Evolutionary conservation across 2,113 vertebrate genomes (phyloP).

Genomic region (Glaucomys volans): DNA sequence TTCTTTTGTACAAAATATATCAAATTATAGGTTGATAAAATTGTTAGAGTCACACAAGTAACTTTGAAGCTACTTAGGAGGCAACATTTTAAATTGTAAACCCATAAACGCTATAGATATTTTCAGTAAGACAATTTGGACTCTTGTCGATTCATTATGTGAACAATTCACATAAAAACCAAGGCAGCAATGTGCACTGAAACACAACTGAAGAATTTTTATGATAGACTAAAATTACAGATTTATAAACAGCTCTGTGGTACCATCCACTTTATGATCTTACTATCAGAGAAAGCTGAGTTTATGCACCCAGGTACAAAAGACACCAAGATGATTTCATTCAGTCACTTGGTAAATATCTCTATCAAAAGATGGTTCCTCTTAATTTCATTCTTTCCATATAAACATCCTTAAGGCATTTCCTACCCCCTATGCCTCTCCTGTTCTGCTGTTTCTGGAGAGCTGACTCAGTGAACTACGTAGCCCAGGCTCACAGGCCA

Average conservation of each 20-base stretch:
- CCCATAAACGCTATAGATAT: not conserved
- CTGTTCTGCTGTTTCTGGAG: not conserved
- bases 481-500: not conserved
- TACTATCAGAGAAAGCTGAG: not conserved
- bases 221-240: conserved; percentile 20
- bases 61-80: not conserved
- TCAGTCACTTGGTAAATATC: not conserved
- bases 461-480: not conserved
- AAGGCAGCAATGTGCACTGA: not conserved
- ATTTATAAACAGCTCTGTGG: not conserved
- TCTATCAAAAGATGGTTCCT: not conserved
- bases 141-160: not conserved
- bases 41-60: not conserved
- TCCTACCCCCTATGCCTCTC: not conserved
- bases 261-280: not conserved
- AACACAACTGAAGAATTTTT: conserved; percentile 15
- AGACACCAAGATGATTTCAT: not conserved
- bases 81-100: conserved; percentile 32
- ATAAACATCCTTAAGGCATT: not conserved
- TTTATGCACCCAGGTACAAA: not conserved
- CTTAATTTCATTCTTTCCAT: not conserved
- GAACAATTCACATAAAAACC: not conserved
- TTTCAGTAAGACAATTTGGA: not conserved
- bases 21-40: not conserved
- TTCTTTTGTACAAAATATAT: not conserved